Conservation (phyloP, 2,888 invertebrate species). For the Plagodis pulveraria region DNA sequence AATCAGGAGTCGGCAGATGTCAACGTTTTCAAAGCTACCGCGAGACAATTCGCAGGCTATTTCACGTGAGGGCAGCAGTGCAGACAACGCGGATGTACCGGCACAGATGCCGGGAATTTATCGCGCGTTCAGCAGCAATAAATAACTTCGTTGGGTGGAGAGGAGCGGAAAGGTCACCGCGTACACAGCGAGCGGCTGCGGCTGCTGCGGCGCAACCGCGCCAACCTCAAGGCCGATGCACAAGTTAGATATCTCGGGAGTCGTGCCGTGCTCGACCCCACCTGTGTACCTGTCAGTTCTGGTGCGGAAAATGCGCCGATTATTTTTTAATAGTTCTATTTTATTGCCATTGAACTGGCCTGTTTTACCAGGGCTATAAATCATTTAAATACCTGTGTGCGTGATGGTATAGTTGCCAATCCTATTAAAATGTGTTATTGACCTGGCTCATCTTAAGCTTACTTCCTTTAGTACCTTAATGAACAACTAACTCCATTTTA, state of each 20-base stretch:
- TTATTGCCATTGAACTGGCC: constrained; percentile 17
- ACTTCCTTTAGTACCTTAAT: too few relatives aligned
- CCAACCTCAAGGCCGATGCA: constrained; percentile 75
- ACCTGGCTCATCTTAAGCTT: too few relatives aligned
- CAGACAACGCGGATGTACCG: constrained; percentile 70
- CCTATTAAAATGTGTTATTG: not conserved
- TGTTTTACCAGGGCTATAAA: constrained; percentile 11
- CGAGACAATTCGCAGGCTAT: constrained; percentile 51
- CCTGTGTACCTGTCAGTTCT: constrained; percentile 58
- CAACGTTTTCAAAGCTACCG: constrained; percentile 50
- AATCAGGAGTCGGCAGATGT: constrained; percentile 37
- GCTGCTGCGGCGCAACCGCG: constrained; percentile 50
- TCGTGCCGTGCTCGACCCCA: constrained; percentile 67
- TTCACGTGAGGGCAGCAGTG: constrained; percentile 42
- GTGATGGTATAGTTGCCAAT: constrained; percentile 7
- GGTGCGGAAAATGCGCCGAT: constrained; percentile 40
- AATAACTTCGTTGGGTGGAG: constrained; percentile 63
- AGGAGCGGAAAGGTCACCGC: constrained; percentile 67
- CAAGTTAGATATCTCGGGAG: constrained; percentile 64
- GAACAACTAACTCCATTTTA: too few relatives aligned
- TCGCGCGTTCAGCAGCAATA: constrained; percentile 63
- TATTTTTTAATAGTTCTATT: constrained; percentile 28
- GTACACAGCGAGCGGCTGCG: constrained; percentile 50
- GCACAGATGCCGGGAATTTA: constrained; percentile 69
- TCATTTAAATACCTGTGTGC: constrained; percentile 2